Conservation (phyloP, 2,797 vertebrate species). For the Momotus momota region DNA sequence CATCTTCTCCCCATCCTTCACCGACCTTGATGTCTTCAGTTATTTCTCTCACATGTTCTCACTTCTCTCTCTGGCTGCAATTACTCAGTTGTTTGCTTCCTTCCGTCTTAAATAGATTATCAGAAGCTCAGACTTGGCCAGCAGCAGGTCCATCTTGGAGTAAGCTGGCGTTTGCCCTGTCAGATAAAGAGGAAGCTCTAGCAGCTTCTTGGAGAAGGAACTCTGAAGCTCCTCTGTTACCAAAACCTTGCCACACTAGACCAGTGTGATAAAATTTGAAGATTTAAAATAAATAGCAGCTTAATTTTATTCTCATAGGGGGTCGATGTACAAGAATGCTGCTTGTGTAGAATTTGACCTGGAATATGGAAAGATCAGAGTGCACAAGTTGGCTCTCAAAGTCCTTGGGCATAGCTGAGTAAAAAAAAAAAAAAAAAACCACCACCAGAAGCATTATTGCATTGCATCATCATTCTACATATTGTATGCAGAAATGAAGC, state of each 20-base stretch:
- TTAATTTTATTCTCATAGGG: background rate
- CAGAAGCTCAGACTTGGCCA: background rate
- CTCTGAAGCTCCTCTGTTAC: accelerated
- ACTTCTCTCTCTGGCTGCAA: background rate
- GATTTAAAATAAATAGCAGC: background rate
- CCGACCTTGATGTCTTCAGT: background rate
- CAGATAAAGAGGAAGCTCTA: accelerated
- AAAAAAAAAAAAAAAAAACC: background rate
- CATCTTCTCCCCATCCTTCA: background rate
- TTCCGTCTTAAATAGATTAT: background rate
- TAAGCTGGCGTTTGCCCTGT: accelerated
- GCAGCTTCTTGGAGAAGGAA: background rate
- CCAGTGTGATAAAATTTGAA: background rate
- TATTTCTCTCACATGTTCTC: background rate
- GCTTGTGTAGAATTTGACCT: background rate
- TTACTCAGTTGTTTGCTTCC: background rate
- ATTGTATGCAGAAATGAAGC: slow-evolving; percentile 33
- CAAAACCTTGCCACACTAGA: background rate
- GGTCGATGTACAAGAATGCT: background rate
- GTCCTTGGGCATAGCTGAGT: background rate
- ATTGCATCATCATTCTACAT: slow-evolving; percentile 14
- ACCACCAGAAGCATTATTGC: slow-evolving; percentile 10
- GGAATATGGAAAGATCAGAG: background rate
- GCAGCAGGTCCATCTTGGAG: accelerated
- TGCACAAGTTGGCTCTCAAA: background rate